Evolutionary conservation across 2,888 invertebrate genomes (phyloP).

Genomic region (Rapana venosa): DNA sequence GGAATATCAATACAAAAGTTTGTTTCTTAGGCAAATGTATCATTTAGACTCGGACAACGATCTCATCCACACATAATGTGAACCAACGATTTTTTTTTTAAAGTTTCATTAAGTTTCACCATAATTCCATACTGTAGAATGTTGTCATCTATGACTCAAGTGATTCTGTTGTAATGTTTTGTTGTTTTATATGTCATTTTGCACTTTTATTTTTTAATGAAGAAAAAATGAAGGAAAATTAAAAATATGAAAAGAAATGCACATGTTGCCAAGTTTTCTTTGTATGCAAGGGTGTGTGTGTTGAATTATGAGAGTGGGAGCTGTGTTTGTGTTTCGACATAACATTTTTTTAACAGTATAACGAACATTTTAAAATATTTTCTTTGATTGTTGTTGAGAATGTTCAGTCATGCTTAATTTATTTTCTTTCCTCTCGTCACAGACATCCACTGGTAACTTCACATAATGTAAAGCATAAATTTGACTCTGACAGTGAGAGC

Average conservation of each 20-base stretch:
- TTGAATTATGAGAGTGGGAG: background rate
- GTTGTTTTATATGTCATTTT: slow-evolving; percentile 8
- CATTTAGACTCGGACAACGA: background rate
- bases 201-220: slow-evolving; percentile 8
- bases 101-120: no score
- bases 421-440: no score
- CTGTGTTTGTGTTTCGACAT: background rate
- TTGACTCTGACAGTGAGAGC: no score
- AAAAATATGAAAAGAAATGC: background rate
- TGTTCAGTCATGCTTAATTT: no score
- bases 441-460: no score
- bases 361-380: no score
- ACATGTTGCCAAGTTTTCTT: background rate
- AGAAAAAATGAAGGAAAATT: background rate
- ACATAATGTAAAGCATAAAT: no score
- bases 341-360: no score
- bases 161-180: slow-evolving; percentile 1
- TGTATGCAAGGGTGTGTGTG: background rate
- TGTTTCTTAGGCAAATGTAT: background rate
- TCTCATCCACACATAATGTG: background rate
- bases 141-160: background rate
- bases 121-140: background rate
- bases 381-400: no score
- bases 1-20: background rate
- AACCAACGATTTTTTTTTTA: background rate